Conservation (phyloP, 2,113 vertebrate species). For the Montifringilla adamsi region DNA sequence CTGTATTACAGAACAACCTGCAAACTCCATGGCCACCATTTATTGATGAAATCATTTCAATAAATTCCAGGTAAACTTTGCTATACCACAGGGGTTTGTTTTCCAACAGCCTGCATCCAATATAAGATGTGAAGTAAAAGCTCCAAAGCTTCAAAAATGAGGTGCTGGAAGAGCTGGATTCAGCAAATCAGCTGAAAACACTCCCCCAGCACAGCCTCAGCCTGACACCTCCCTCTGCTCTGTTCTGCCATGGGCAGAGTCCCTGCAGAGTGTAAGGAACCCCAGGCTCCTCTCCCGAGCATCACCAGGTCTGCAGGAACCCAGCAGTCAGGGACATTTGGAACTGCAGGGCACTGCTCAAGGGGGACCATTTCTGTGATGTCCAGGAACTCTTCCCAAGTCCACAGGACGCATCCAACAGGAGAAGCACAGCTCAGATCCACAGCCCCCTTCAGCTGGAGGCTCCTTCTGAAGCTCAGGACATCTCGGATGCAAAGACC, state of each 20-base stretch:
- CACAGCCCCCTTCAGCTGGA: neutral
- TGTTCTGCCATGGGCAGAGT: neutral
- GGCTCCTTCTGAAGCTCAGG: neutral
- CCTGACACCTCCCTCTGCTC: neutral
- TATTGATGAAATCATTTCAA: neutral
- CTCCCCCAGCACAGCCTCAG: neutral
- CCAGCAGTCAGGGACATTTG: neutral
- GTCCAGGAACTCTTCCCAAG: neutral
- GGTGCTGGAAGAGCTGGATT: neutral
- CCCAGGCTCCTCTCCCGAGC: neutral
- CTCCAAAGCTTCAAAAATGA: neutral
- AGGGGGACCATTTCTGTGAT: neutral
- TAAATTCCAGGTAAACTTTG: neutral
- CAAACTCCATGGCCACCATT: neutral
- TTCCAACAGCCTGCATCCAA: neutral
- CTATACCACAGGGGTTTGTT: neutral
- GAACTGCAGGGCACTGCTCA: neutral
- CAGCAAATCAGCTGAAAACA: neutral
- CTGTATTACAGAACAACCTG: neutral
- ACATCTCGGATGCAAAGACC: neutral
- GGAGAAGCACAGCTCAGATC: neutral
- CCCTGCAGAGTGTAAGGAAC: neutral
- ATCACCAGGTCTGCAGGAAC: neutral
- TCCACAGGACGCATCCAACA: neutral
- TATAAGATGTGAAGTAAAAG: neutral